These are phyloP conservation scores for Lottia scabra DNA, from an alignment of 2,888 invertebrate genomes.

Conservation along the genomic window DNA sequence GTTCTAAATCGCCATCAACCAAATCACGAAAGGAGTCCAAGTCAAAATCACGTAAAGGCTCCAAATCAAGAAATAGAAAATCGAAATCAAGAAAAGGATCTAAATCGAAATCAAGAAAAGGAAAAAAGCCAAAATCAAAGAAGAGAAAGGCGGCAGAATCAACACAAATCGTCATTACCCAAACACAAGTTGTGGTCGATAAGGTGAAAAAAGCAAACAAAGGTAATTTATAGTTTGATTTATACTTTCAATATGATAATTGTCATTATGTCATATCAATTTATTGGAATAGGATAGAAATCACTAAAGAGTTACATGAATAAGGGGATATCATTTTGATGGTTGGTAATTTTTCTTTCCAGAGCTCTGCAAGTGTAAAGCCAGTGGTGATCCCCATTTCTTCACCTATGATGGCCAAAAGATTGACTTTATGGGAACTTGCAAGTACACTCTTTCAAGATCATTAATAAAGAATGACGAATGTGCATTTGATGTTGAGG, in stretches of 20 bases:
- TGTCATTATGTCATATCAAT: no score
- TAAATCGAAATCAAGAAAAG: background rate
- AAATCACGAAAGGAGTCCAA: background rate
- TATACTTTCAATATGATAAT: no score
- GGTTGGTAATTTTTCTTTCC: background rate
- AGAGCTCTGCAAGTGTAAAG: constrained; percentile 39
- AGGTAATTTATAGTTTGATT: background rate
- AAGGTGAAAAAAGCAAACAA: background rate
- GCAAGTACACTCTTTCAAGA: constrained; percentile 58
- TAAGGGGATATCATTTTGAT: no score
- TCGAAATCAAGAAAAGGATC: background rate
- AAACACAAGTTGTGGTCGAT: background rate
- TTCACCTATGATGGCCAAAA: constrained; percentile 58
- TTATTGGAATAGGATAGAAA: no score
- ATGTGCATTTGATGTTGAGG: constrained; percentile 38
- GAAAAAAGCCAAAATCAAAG: background rate
- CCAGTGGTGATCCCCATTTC: constrained; percentile 62
- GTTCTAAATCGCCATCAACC: background rate
- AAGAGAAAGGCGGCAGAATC: background rate
- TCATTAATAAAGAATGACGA: constrained; percentile 28
- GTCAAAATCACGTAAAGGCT: background rate
- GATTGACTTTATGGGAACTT: constrained; percentile 56
- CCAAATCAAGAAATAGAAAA: background rate
- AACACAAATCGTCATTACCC: background rate
- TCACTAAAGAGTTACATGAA: no score